Evolutionary conservation across 2,113 vertebrate genomes (phyloP).

Genomic region (Glaucomys volans): DNA sequence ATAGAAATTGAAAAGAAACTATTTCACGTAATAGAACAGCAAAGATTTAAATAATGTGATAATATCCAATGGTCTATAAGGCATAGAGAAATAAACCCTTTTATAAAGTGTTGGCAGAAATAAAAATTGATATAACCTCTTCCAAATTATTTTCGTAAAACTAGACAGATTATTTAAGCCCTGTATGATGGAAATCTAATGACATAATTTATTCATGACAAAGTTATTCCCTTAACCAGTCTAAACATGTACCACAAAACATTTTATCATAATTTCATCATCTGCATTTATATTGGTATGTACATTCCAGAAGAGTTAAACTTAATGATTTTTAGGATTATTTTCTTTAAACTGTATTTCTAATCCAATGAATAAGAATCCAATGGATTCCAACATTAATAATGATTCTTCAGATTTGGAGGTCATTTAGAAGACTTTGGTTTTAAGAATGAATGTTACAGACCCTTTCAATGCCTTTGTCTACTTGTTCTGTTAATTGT

Average conservation of each 20-base stretch:
- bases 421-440: neutral
- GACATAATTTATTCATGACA: neutral
- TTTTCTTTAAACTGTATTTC: neutral
- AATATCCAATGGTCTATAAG: neutral
- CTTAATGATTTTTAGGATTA: neutral
- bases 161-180: neutral
- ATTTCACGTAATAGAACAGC: neutral
- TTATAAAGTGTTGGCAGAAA: neutral
- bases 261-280: neutral
- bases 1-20: neutral
- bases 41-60: conserved; percentile 11
- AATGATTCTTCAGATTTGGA: conserved; percentile 43
- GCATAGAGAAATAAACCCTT: neutral
- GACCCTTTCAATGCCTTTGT: neutral
- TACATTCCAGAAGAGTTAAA: neutral
- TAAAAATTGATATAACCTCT: neutral
- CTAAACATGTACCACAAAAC: neutral
- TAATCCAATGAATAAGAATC: conserved; percentile 32
- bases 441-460: conserved; percentile 28
- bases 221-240: neutral
- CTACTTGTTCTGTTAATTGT: conserved; percentile 15
- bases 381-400: neutral
- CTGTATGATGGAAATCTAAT: neutral
- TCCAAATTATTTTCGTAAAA: neutral
- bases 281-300: neutral